Percentiles rank a stretch among this genome's conserved stretches.
Evolutionary conservation across 2,888 invertebrate genomes (phyloP).

Genomic region (Xestoiulus laeticollis): DNA sequence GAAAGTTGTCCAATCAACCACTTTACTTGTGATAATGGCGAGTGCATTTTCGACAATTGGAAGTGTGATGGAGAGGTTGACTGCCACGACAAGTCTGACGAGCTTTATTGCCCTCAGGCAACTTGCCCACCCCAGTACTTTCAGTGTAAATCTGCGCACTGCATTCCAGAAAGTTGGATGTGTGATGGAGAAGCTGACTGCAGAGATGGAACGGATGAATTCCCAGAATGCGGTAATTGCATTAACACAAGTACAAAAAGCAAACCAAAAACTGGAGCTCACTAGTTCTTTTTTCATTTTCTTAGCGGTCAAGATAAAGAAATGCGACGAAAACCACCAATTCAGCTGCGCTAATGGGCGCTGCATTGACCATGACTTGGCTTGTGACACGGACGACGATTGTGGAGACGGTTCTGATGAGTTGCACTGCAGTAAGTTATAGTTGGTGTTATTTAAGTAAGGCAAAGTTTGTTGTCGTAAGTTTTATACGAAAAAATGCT

Average conservation of each 20-base stretch:
- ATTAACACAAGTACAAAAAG: background rate
- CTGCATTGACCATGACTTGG: conserved; percentile 27
- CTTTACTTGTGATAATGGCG: conserved; percentile 69
- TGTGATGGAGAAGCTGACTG: conserved; percentile 65
- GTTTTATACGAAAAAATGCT: background rate
- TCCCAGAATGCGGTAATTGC: conserved; percentile 48
- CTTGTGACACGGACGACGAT: conserved; percentile 49
- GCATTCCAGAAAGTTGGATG: conserved; percentile 63
- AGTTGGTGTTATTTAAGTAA: background rate
- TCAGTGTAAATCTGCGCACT: conserved; percentile 62
- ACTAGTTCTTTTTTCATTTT: background rate
- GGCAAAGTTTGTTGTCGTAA: background rate
- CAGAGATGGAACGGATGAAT: conserved; percentile 65
- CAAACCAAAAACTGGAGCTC: background rate
- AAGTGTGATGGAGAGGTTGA: conserved; percentile 69
- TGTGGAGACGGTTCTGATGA: conserved; percentile 53
- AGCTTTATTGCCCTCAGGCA: conserved; percentile 63
- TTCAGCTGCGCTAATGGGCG: conserved; percentile 45
- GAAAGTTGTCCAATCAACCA: conserved; percentile 59
- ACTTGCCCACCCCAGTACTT: conserved; percentile 68
- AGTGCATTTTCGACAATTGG: conserved; percentile 65
- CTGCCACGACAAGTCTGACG: conserved; percentile 68
- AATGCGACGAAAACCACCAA: background rate
- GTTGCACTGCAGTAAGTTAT: conserved; percentile 46
- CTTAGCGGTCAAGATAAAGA: background rate